A percentile compares a stretch with the other conserved stretches of the same genome.
phyloP scores from a whole-genome alignment of 2,113 vertebrate genomes.

The Peromyscus maniculatus region DNA sequence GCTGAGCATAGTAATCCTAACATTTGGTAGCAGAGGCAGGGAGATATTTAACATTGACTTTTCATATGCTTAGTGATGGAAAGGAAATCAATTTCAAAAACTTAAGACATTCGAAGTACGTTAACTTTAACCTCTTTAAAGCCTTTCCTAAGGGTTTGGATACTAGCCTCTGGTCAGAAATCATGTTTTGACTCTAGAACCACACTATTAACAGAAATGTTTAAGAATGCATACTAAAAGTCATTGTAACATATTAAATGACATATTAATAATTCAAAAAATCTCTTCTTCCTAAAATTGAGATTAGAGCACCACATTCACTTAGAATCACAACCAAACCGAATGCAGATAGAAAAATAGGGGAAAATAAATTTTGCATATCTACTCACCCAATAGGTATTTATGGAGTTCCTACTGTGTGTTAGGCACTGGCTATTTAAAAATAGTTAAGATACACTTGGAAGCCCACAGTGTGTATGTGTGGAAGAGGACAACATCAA shows the following conservation, averaged over 20 bases:
- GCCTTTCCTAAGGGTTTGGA: neutral
- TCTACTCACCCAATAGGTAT: slow-evolving; percentile 18
- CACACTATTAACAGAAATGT: neutral
- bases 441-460: slow-evolving; percentile 19
- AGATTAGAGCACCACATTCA: slow-evolving; percentile 56
- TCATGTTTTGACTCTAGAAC: slow-evolving; percentile 39
- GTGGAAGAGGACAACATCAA: neutral
- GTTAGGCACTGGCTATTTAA: slow-evolving; percentile 7
- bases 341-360: neutral
- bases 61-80: neutral
- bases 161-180: slow-evolving; percentile 18
- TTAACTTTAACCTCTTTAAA: slow-evolving; percentile 60
- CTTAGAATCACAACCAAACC: slow-evolving; percentile 32
- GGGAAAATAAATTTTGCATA: slow-evolving; percentile 42
- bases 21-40: neutral
- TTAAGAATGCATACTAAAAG: slow-evolving; percentile 26
- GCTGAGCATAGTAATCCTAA: neutral
- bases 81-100: slow-evolving; percentile 54
- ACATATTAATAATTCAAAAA: slow-evolving; percentile 2
- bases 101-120: slow-evolving; percentile 38
- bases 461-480: slow-evolving; percentile 22
- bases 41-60: slow-evolving; percentile 13
- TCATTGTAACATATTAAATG: slow-evolving; percentile 26
- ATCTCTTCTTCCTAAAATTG: slow-evolving; percentile 43
- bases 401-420: slow-evolving; percentile 1